Evolutionary conservation across 2,797 vertebrate genomes (phyloP), one percentile per base, ranked within the genome.

Genomic region (Catostomus latipinnis): DNA sequence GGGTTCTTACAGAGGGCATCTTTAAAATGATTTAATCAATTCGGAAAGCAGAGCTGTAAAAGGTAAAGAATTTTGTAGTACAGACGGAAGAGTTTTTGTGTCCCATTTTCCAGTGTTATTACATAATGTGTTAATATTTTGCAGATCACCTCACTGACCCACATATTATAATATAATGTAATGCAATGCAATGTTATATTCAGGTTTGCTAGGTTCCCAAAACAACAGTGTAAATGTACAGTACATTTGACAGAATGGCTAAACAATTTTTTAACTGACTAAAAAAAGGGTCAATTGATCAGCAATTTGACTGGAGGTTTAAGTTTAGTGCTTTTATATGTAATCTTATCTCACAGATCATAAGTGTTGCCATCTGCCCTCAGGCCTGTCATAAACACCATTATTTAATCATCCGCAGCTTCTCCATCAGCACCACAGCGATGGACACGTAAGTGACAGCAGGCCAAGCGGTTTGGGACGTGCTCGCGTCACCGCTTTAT

Each of bases 401-500:
- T 48, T 14, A 11, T 14, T 6, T 48, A 8, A n/a, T 65, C 61
- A 63, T 63, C 8, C 34, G 4, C 34, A 34, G 45, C 16, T 45
- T 46, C 63, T 68, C 63, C 13, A 1, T 12, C 22, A n/a, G 5
- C 53, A 13, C 12, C 52, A 6, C 82, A 85, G 71, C 69, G 74
- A 46, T 67, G 79, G 74, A 65, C 81, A 66, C 8, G 88, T 76
- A 71, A 78, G 54, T 76, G 80, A 71, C 83, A 77, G 82, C 82
- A 81, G 86, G 56, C 83, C 76, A 81, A 85, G 74, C 83, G 88
- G 89, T 89, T 87, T 84, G 81, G 85, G 6, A 81, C 34, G 34
- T 4, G 34, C 34, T 34, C 82, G 86, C 88, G 87, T 86, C 82
- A 84, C 84, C 2, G 79, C 89, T 86, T 93, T 94, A 92, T 88